Conservation (phyloP, 1,140 invertebrate genomes). For the Aradophagus sp. region DNA sequence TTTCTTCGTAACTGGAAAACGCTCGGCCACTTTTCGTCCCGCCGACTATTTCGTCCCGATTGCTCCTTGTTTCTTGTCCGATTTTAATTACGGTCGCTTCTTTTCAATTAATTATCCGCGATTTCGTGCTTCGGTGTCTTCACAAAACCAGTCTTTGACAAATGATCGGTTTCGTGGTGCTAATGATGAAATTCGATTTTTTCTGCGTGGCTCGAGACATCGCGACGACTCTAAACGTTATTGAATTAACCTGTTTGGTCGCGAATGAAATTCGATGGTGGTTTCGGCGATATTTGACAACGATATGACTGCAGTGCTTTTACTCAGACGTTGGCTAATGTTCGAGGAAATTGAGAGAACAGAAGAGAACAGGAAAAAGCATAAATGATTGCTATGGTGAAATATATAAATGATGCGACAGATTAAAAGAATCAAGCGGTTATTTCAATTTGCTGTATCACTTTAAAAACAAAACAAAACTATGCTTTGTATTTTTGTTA, state of each 20-base stretch:
- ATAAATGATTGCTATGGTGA: no score
- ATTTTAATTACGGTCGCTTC: conserved; percentile 28
- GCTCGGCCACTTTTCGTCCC: background rate
- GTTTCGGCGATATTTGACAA: conserved; percentile 4
- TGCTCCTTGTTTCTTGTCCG: conserved; percentile 2
- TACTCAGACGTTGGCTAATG: no score
- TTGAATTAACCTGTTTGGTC: conserved; percentile 22
- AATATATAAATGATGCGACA: no score
- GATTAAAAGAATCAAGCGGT: no score
- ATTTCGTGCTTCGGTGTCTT: conserved; percentile 18
- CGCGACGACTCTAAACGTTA: conserved; percentile 26
- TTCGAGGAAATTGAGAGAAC: no score
- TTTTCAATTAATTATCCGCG: conserved; percentile 38
- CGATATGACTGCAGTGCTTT: background rate
- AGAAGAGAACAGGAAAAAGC: no score
- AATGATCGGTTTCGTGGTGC: conserved; percentile 43
- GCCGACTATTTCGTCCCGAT: conserved; percentile 4
- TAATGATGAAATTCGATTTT: conserved; percentile 49
- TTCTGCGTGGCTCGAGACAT: conserved; percentile 30
- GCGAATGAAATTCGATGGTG: conserved; percentile 28
- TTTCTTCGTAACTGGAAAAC: conserved; percentile 3
- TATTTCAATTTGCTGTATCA: no score
- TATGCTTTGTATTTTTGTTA: no score
- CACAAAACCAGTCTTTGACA: conserved; percentile 45
- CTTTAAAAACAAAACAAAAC: no score